Conservation (phyloP, 2,797 vertebrate genomes). For the Anguilla megastoma region DNA sequence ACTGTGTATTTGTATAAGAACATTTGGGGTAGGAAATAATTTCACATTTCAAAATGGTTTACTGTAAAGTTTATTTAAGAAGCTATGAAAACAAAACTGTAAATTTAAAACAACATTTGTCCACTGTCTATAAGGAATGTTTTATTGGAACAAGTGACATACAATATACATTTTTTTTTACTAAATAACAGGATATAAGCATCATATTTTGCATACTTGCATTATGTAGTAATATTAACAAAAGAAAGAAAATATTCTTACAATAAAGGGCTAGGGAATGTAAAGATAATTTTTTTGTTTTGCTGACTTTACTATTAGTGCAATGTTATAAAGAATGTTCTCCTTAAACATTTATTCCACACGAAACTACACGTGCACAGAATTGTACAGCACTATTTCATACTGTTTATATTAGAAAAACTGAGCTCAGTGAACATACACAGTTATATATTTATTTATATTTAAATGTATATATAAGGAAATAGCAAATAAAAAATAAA, state of each 20-base stretch:
- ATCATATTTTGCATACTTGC: too few species aligned
- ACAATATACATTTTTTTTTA: too few species aligned
- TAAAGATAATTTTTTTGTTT: too few species aligned
- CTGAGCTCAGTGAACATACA: not conserved
- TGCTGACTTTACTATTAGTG: too few species aligned
- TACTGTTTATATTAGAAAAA: not conserved
- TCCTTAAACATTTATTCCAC: not conserved
- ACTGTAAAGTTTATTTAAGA: not conserved
- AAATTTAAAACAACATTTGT: constrained; percentile 5
- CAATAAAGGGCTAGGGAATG: too few species aligned
- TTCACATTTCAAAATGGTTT: constrained; percentile 1
- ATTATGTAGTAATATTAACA: too few species aligned
- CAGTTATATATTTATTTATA: too few species aligned
- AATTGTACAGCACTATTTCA: not conserved
- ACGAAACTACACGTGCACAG: not conserved
- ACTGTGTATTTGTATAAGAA: constrained; percentile 7
- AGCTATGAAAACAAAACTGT: not conserved
- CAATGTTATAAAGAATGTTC: not conserved
- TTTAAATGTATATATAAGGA: not conserved
- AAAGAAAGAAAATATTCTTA: too few species aligned
- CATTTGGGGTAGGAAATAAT: not conserved
- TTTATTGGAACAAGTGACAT: too few species aligned
- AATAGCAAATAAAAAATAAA: not conserved
- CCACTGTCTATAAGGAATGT: not conserved
- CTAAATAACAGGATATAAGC: too few species aligned